Evolutionary conservation across 2,113 vertebrate species (phyloP), one percentile per base, ranked within the genome.

Genomic region (Nothoprocta pentlandii): DNA sequence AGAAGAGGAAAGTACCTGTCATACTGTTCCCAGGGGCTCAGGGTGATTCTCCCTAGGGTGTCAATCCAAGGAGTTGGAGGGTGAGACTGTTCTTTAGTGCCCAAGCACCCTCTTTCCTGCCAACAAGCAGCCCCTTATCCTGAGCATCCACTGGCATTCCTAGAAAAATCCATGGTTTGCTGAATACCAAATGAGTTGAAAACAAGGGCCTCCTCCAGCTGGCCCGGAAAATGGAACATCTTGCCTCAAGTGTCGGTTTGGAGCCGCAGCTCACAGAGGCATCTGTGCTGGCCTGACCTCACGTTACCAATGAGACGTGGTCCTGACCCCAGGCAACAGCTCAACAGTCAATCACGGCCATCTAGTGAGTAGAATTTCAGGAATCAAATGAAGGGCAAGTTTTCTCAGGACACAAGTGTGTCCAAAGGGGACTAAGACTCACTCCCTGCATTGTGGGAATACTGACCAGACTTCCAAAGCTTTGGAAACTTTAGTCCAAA

Each of bases 191-290:
- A 80, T 42, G 93, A 94, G 87, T 75, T 90, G 89, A 15, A 64
- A 87, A 63, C 87, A 56, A 84, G 59, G 85, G 20, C 49, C 34
- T 32, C 74, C 90, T 96, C 95, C 96, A 97, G 95, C 95, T 96
- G 96, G 96, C 96, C 92, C 13, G 36, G 95, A 9, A 90, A 62
- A 39, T 3, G 94, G 97, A 97, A 96, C 89, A 73, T 91, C 92
- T 90, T 89, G 92, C 89, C 95, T 49, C 32, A 95, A 41, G 54
- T 91, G 87, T 83, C 91, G 82, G 6, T 49, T 12, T 20, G 89
- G 85, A 91, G 89, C 71, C 56, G 83, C 92, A 79, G 96, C 88
- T 92, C 86, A 21, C 70, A 58, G 14, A 86, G 79, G 44, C 19
- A 85, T 77, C 88, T 80, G 82, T 13, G 16, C 89, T 20, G 44